Percentiles rank a stretch among this genome's conserved stretches.
phyloP scores from a whole-genome alignment of 2,888 invertebrate species.

The Macrophya annulata region DNA sequence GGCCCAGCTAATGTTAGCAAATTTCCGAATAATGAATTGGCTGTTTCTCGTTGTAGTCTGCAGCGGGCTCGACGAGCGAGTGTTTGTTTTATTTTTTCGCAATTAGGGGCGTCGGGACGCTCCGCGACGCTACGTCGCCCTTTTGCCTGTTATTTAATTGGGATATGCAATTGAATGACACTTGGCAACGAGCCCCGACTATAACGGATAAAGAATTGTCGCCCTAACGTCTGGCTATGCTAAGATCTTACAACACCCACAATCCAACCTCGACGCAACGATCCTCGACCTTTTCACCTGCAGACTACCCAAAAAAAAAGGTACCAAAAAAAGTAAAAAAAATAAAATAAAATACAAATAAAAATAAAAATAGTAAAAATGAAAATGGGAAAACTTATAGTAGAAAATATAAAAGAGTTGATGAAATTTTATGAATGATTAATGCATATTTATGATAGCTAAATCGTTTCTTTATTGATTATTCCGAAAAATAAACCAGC shows the following conservation, averaged over 20 bases:
- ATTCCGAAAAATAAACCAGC: background rate
- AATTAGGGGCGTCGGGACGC: conserved; percentile 77
- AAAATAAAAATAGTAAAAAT: background rate
- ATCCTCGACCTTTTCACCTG: background rate
- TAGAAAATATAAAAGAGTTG: background rate
- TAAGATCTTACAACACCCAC: conserved; percentile 14
- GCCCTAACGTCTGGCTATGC: conserved; percentile 34
- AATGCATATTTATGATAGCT: background rate
- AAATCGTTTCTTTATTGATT: background rate
- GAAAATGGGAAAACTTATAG: background rate
- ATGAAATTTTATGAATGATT: background rate
- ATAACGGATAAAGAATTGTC: conserved; percentile 47
- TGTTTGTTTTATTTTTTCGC: conserved; percentile 68
- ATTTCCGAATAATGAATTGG: conserved; percentile 52
- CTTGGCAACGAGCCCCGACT: conserved; percentile 68
- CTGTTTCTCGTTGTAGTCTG: conserved; percentile 43
- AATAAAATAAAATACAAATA: background rate
- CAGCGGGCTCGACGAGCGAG: background rate
- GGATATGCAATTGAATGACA: conserved; percentile 79
- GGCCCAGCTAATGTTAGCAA: conserved; percentile 46
- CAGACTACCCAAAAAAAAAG: background rate
- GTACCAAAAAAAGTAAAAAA: background rate
- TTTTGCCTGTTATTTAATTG: conserved; percentile 80
- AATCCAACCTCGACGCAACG: background rate
- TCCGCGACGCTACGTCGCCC: conserved; percentile 78